Percentiles rank a stretch among this genome's conserved stretches.
Conservation (phyloP, 2,113 vertebrate species). For the Tretioscincus oriximinensis region DNA sequence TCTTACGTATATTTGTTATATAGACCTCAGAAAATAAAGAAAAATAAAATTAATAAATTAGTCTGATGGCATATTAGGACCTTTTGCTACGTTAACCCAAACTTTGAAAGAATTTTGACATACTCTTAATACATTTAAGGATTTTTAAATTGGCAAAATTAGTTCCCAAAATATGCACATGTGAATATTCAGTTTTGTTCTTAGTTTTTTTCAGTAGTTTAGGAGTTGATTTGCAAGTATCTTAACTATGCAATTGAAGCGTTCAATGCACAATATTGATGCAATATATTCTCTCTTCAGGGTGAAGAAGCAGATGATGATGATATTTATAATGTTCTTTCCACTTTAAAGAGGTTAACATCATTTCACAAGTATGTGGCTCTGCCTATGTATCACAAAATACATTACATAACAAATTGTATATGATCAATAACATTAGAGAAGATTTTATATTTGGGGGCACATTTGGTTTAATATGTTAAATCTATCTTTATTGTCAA, state of each 20-base stretch:
- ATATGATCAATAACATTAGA: neutral
- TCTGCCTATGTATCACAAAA: constrained; percentile 36
- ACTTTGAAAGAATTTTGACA: neutral
- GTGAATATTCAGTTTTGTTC: neutral
- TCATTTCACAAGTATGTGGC: constrained; percentile 95
- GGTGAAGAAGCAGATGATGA: constrained; percentile 98
- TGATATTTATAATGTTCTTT: constrained; percentile 96
- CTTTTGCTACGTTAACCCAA: neutral
- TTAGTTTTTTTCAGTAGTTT: neutral
- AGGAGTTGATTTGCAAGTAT: neutral
- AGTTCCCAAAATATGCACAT: neutral
- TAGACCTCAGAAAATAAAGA: no score
- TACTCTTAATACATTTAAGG: neutral
- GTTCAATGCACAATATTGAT: neutral
- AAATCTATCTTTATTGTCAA: no score
- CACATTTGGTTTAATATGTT: no score
- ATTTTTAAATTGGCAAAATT: neutral
- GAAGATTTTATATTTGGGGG: constrained; percentile 3
- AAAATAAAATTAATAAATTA: neutral
- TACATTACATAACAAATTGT: accelerated
- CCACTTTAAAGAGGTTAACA: constrained; percentile 93
- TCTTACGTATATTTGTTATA: no score
- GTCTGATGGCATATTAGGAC: neutral
- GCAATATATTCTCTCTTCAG: constrained; percentile 68
- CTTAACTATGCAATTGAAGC: neutral